A percentile compares a stretch with the other conserved stretches of the same genome.
These are phyloP conservation scores for Atopsyche davidsoni DNA, from an alignment of 1,140 invertebrate genomes.

Conservation along the genomic window DNA sequence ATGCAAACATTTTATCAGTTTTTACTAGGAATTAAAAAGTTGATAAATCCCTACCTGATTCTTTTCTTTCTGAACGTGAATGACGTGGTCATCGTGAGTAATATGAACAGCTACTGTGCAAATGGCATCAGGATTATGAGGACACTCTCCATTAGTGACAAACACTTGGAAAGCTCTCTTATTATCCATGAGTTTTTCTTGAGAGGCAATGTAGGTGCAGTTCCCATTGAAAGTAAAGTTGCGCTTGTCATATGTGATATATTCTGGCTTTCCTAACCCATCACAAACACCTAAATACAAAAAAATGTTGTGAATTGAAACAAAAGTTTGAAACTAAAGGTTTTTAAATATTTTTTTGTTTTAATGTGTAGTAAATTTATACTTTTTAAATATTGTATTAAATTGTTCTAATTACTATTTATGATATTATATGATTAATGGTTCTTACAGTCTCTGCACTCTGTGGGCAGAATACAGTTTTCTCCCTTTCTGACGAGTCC, in stretches of 20 bases:
- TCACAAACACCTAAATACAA: conserved; percentile 58
- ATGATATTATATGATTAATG: neutral
- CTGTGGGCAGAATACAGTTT: conserved; percentile 60
- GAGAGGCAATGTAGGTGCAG: conserved; percentile 71
- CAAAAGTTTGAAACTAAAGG: neutral
- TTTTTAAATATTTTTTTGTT: conserved; percentile 5
- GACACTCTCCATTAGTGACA: conserved; percentile 57
- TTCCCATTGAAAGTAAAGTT: conserved; percentile 68
- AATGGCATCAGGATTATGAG: conserved; percentile 40
- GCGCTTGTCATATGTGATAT: conserved; percentile 65
- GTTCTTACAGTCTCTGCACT: conserved; percentile 67
- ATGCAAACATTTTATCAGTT: neutral
- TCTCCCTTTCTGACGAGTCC: conserved; percentile 65
- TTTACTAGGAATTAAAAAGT: conserved; percentile 4
- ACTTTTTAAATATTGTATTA: neutral
- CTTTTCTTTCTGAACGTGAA: conserved; percentile 48
- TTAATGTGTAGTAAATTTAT: neutral
- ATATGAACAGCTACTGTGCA: conserved; percentile 61
- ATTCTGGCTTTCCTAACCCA: conserved; percentile 63
- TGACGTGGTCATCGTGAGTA: conserved; percentile 56
- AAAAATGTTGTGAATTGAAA: neutral
- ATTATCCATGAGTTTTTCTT: conserved; percentile 49
- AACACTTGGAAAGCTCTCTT: conserved; percentile 63
- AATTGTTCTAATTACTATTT: neutral
- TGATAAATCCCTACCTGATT: conserved; percentile 34